A percentile compares a stretch with the other conserved stretches of the same genome.
Evolutionary conservation across 2,113 vertebrate genomes (phyloP).

Genomic region (Tragulus kanchil): DNA sequence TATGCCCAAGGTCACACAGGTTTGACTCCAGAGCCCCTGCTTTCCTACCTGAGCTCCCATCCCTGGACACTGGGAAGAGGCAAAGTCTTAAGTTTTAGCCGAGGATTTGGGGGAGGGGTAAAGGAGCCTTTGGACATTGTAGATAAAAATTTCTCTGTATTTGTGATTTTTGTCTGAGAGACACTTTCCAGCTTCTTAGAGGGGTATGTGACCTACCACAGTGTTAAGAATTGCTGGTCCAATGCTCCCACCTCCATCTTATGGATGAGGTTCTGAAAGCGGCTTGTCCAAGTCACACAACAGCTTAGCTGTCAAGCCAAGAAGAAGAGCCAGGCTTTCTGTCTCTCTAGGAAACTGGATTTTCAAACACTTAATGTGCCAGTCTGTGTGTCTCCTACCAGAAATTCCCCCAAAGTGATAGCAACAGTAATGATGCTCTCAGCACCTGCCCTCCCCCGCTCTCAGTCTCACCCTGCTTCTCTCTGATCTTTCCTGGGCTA

Average conservation of each 20-base stretch:
- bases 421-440: not conserved
- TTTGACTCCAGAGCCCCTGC: not conserved
- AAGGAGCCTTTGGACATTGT: not conserved
- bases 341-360: not conserved
- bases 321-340: constrained; percentile 17
- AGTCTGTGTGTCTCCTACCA: not conserved
- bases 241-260: not conserved
- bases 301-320: not conserved
- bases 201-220: not conserved
- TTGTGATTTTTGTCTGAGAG: constrained; percentile 4
- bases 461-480: rapidly evolving
- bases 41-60: not conserved
- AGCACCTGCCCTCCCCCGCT: rapidly evolving
- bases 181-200: not conserved
- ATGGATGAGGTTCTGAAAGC: not conserved
- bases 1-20: not conserved
- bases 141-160: not conserved
- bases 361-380: not conserved
- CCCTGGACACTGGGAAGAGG: not conserved
- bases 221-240: not conserved
- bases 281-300: not conserved
- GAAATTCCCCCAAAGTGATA: not conserved
- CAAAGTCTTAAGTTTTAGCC: not conserved
- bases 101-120: not conserved
- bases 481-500: not conserved